Evolutionary conservation across 30 jellyfish, hydroid and myxozoan genomes (phyloP).

Genomic region (Chironex yamaguchii): DNA sequence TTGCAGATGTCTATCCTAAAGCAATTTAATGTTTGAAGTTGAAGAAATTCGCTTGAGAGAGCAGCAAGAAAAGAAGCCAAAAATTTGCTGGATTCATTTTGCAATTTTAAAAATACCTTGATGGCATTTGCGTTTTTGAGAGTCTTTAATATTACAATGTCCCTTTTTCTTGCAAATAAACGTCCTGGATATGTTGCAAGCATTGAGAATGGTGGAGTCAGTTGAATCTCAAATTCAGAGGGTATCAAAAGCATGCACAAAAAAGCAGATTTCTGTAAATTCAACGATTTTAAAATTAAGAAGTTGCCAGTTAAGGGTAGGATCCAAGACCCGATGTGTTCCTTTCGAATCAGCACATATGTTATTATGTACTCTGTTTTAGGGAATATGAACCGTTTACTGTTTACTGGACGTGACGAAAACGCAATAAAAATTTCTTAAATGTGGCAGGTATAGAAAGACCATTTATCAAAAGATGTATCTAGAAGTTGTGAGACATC

Average conservation of each 20-base stretch:
- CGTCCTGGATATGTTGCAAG: too few relatives aligned
- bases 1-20: too few relatives aligned
- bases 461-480: too few relatives aligned
- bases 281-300: conserved; percentile 1
- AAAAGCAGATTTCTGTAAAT: conserved; percentile 1
- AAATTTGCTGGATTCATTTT: neutral
- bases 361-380: too few relatives aligned
- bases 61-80: conserved; percentile 1
- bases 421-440: too few relatives aligned
- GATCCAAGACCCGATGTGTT: neutral
- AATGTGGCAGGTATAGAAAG: too few relatives aligned
- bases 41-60: neutral
- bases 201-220: conserved; percentile 44
- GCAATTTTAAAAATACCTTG: too few relatives aligned
- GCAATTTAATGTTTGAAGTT: conserved; percentile 1
- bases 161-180: too few relatives aligned
- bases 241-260: neutral
- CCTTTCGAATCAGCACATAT: conserved; percentile 5
- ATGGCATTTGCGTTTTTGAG: conserved; percentile 14
- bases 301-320: conserved; percentile 28
- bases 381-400: too few relatives aligned
- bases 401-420: too few relatives aligned
- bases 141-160: conserved; percentile 6
- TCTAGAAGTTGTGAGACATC: too few relatives aligned
- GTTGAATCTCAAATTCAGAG: neutral